A percentile compares a stretch with the other conserved stretches of the same genome.
Conservation (phyloP, 2,113 vertebrate genomes). For the Saimiri boliviensis region DNA sequence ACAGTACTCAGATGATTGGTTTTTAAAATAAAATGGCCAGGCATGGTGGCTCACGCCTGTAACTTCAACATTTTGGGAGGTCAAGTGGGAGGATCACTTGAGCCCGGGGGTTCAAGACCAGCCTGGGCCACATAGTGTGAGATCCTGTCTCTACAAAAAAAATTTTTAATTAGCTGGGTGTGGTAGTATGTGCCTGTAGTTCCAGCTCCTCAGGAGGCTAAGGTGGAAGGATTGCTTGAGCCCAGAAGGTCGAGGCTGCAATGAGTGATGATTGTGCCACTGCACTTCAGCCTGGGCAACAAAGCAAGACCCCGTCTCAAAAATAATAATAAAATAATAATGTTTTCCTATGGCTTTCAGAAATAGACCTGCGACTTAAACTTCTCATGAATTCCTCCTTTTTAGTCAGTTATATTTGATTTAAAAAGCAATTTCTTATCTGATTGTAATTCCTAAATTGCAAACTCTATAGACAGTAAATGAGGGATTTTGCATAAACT, state of each 20-base stretch:
- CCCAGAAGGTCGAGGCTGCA: neutral
- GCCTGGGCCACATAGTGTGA: neutral
- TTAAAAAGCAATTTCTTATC: constrained; percentile 11
- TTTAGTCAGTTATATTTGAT: neutral
- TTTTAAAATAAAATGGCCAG: neutral
- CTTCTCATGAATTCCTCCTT: neutral
- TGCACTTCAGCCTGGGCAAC: neutral
- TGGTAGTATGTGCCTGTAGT: neutral
- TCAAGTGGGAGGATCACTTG: neutral
- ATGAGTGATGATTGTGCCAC: too few relatives aligned
- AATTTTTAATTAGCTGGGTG: neutral
- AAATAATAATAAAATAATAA: too few relatives aligned
- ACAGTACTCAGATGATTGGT: neutral
- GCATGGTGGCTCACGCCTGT: neutral
- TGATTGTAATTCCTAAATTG: neutral
- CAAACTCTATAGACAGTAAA: neutral
- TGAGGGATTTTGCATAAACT: neutral
- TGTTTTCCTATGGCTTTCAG: neutral
- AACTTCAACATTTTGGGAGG: neutral
- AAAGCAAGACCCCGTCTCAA: neutral
- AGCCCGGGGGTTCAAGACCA: neutral
- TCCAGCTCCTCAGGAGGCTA: neutral
- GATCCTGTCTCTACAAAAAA: neutral
- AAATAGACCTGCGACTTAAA: neutral
- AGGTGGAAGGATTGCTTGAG: neutral